Evolutionary conservation across 2,113 vertebrate species (phyloP).

Genomic region (Ammodramus savannarum): DNA sequence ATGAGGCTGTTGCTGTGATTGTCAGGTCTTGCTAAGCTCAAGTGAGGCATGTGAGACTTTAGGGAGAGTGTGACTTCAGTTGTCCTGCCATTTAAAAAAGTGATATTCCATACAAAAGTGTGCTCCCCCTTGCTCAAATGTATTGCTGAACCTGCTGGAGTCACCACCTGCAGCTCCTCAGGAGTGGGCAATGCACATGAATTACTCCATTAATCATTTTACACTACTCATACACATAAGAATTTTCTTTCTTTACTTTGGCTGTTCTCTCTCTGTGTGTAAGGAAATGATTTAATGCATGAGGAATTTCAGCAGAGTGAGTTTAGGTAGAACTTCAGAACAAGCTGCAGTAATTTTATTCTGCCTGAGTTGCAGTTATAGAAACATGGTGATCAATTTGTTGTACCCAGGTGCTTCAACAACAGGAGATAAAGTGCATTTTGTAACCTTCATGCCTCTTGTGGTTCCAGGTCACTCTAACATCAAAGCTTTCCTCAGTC

Average conservation of each 20-base stretch:
- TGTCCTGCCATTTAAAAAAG: neutral
- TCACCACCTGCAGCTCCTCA: neutral
- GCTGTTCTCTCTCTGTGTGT: neutral
- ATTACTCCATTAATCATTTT: neutral
- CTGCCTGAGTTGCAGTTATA: neutral
- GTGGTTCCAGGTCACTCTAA: conserved; percentile 82
- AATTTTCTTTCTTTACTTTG: neutral
- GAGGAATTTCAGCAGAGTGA: neutral
- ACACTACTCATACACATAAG: rapidly evolving
- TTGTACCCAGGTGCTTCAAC: neutral
- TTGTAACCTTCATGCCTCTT: neutral
- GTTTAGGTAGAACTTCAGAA: neutral
- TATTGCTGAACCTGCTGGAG: neutral
- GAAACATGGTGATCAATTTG: rapidly evolving
- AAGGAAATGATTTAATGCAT: neutral
- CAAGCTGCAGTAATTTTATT: neutral
- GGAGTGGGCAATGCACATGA: neutral
- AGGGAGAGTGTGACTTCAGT: neutral
- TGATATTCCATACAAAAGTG: rapidly evolving
- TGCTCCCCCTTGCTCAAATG: neutral
- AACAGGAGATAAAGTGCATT: neutral
- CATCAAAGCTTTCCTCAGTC: conserved; percentile 92
- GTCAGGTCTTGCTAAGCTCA: neutral
- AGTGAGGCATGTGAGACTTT: neutral
- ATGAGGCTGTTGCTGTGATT: neutral